These are phyloP conservation scores for Thymallus thymallus DNA, from an alignment of 2,113 vertebrate species.

Conservation along the genomic window DNA sequence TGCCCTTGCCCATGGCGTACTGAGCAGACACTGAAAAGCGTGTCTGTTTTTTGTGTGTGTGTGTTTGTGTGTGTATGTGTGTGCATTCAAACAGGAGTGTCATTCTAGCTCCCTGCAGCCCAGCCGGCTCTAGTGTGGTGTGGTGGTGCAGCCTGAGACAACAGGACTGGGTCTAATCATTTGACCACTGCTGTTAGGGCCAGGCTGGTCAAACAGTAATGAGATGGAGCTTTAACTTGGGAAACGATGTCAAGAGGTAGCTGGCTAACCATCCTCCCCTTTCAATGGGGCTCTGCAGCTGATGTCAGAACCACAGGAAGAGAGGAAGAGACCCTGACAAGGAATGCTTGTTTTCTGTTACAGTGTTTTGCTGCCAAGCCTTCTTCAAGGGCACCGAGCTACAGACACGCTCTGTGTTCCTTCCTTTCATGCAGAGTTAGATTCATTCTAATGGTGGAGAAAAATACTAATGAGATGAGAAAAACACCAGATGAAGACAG, in stretches of 20 bases:
- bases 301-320: constrained; percentile 29
- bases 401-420: constrained; percentile 22
- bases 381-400: constrained; percentile 50
- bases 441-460: constrained; percentile 7
- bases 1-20: too few relatives aligned
- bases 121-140: too few relatives aligned
- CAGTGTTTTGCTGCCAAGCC: constrained; percentile 24
- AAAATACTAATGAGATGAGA: constrained; percentile 48
- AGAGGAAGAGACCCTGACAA: constrained; percentile 26
- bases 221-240: too few relatives aligned
- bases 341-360: constrained; percentile 53
- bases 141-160: too few relatives aligned
- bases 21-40: too few relatives aligned
- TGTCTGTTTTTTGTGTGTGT: too few relatives aligned
- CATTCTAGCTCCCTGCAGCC: too few relatives aligned
- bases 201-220: too few relatives aligned
- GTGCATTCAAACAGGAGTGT: too few relatives aligned
- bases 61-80: too few relatives aligned
- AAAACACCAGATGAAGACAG: constrained; percentile 37
- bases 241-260: constrained; percentile 32
- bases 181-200: too few relatives aligned
- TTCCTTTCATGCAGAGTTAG: constrained; percentile 23
- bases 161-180: too few relatives aligned
- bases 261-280: constrained; percentile 16
- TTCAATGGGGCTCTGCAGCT: constrained; percentile 23